Base-by-base conservation (phyloP, 2,797 vertebrate species). In the Diglossa cyanea region DNA sequence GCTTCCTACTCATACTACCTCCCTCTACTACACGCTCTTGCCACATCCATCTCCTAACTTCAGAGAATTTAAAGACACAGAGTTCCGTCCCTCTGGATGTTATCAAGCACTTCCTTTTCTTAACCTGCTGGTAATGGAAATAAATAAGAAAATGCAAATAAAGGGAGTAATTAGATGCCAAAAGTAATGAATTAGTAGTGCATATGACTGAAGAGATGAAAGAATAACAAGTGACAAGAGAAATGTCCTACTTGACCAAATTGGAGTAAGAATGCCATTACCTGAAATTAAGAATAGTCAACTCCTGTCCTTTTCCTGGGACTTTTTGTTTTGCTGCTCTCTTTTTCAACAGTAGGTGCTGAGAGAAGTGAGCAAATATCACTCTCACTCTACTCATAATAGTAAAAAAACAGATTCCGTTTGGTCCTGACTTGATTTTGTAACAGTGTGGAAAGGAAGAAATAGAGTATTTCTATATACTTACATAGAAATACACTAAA, bases 11-110 rank as follows among this genome's bases (percentile, higher is more conserved):
- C 93, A 24, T 58, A 42, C 92, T 61, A 72, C 84, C 83, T 96
- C 92, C 89, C 94, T 96, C 94, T 96, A 71, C 79, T 90, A 96
- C 89, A 68, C 50, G 63, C 72, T 82, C 61, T 94, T 97, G 84
- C 93, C 87, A 96, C 95, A 94, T 86, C 92, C 73, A 91, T 90
- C 85, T 91, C 86, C 88, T 75, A 96, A 97, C 95, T 97, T 97
- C 78, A 50, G 61, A 81, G 71, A 76, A 92, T 97, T 97, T 97
- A 96, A 97, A 97, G 91, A 82, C 77, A 84, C 92, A 80, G 57
- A 83, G 28, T 33, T 67, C 67, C 10, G 13, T 94, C 73, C 68
- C 58, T 68, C 97, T 96, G 96, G 97, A 97, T 97, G 96, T 90
- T 68, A 90, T 76, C 83, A 61, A 86, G 90, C 70, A 75, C 31